phyloP scores from a whole-genome alignment of 2,113 vertebrate species.

The Mus spicilegus region DNA sequence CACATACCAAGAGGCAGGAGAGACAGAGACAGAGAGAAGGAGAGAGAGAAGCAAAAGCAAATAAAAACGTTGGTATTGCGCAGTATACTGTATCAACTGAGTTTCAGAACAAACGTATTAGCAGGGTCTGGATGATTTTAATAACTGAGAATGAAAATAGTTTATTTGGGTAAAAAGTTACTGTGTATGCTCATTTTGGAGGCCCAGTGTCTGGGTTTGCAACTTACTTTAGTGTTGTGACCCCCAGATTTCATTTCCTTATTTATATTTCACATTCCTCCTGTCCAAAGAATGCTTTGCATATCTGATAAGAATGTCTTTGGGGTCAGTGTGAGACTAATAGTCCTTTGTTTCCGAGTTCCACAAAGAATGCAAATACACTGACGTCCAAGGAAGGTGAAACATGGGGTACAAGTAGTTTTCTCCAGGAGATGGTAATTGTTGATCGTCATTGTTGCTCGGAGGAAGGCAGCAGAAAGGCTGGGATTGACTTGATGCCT shows the following conservation, averaged over 20 bases:
- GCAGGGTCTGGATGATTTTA: conserved; percentile 6
- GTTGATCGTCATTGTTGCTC: background rate
- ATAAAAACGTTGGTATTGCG: background rate
- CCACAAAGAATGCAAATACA: conserved; percentile 60
- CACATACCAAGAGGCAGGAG: background rate
- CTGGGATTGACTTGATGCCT: conserved; percentile 23
- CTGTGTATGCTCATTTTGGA: background rate
- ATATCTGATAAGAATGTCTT: conserved; percentile 48
- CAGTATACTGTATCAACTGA: background rate
- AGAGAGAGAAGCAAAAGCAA: background rate
- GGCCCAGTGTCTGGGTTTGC: background rate
- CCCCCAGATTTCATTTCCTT: background rate
- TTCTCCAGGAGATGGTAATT: conserved; percentile 60
- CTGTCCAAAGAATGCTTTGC: conserved; percentile 12
- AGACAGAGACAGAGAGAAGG: too few relatives aligned
- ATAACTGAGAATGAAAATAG: background rate
- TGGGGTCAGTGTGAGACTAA: conserved; percentile 50
- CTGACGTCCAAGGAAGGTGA: conserved; percentile 70
- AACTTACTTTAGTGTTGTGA: background rate
- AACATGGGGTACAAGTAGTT: conserved; percentile 69
- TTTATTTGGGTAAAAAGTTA: background rate
- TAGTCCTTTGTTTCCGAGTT: conserved; percentile 33
- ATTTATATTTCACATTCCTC: conserved; percentile 6
- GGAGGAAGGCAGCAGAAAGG: background rate
- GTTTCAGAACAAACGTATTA: background rate